Conservation (phyloP, 2,888 invertebrate species). For the Cheilosia soror region DNA sequence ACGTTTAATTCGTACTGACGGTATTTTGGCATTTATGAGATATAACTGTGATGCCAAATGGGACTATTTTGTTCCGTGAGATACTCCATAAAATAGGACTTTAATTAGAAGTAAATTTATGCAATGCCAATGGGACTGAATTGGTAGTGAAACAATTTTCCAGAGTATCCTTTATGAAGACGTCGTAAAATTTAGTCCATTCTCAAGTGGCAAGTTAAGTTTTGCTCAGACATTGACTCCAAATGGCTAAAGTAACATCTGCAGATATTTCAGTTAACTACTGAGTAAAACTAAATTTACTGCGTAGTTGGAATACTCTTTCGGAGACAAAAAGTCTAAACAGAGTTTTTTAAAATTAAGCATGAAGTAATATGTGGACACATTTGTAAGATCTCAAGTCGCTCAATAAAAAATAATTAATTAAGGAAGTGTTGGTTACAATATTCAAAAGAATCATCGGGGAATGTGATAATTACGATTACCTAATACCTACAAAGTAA, state of each 20-base stretch:
- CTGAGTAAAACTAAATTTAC: too few species aligned
- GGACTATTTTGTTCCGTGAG: background rate
- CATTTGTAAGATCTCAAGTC: too few species aligned
- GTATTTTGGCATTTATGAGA: conserved; percentile 15
- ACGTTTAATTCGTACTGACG: conserved; percentile 18
- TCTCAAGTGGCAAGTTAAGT: background rate
- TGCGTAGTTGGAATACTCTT: too few species aligned
- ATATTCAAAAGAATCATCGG: too few species aligned
- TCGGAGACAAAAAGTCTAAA: too few species aligned
- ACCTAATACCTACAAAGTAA: too few species aligned
- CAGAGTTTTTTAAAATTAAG: too few species aligned
- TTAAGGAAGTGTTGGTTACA: too few species aligned
- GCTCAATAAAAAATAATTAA: too few species aligned
- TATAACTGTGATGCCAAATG: background rate
- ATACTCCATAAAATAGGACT: conserved; percentile 5
- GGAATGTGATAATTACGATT: too few species aligned
- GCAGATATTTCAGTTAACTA: background rate
- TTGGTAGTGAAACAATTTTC: conserved; percentile 7
- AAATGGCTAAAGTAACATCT: background rate
- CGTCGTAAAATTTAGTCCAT: background rate
- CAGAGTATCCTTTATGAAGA: conserved; percentile 4
- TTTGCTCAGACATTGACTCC: background rate
- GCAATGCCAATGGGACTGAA: background rate
- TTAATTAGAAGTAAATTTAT: conserved; percentile 18
- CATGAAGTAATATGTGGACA: too few species aligned